Base-by-base conservation (phyloP, 2,797 vertebrate genomes). In the Nyctibius grandis region DNA sequence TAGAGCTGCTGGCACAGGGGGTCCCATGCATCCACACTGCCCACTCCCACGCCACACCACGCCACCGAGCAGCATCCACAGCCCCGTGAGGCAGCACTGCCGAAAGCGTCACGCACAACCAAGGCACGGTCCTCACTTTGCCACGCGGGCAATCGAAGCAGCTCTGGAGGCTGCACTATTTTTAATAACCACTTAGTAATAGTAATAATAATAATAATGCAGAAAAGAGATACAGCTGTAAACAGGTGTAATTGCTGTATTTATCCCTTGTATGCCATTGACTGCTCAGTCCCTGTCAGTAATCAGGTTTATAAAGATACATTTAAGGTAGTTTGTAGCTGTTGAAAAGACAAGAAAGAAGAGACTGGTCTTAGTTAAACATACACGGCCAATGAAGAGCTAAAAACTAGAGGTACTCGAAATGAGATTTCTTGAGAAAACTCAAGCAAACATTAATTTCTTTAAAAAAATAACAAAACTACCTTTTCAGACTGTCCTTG, bases 231-330 rank as follows among this genome's bases (percentile, higher is more conserved):
- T 65, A 92, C 28, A 56, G 47, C 65, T 96, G 86, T 93, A 95
- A 95, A 96, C 95, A 89, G 85, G 68, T 89, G 60, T 88, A 87
- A 95, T 95, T 95, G 78, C 84, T 85, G 80, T 83, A 34, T 95
- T 91, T 95, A 72, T 92, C 50, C 84, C 40, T 63, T 6, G 53
- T 72, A 89, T 75, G 56, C 33, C 33, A 0, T 85, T 80, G 86
- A 88, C 81, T 92, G 64, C 34, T 91, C 72, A 63, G 78, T 74
- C 56, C 76, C 50, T 93, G 68, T 91, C 86, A 79, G 83, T 88
- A 94, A 83, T 80, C 72, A 75, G 57, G 75, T 92, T 95, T 96
- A 51, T 72, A 70, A 26, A 34, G 74, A 90, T 84, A 51, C 16
- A 29, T 80, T 95, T 95, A 93, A 95, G 84, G 89, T 95, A 72